Evolutionary conservation across 2,113 vertebrate species (phyloP).

Genomic region (Chloebia gouldiae): DNA sequence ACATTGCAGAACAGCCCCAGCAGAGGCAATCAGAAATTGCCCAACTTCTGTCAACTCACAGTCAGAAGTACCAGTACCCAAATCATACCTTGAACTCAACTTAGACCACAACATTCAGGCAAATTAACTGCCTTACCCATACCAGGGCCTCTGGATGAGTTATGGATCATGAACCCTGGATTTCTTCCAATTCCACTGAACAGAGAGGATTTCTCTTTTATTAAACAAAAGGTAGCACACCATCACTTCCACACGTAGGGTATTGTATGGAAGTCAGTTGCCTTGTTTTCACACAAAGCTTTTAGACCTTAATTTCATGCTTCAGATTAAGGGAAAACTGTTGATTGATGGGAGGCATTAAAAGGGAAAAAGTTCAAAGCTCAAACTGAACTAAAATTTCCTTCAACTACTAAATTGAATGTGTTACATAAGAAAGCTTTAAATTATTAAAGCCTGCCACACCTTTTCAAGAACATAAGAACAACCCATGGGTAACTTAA

Average conservation of each 20-base stretch:
- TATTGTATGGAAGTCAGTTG: not conserved
- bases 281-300: not conserved
- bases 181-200: fast-evolving
- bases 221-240: not conserved
- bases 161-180: not conserved
- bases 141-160: not conserved
- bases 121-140: not conserved
- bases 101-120: not conserved
- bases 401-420: not conserved
- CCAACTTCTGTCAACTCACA: not conserved
- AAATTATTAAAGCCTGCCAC: not conserved
- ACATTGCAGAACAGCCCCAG: not conserved
- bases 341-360: not conserved
- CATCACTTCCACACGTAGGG: not conserved
- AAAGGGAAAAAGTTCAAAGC: not conserved
- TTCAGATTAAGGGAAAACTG: not conserved
- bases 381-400: not conserved
- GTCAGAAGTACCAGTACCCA: not conserved
- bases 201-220: fast-evolving
- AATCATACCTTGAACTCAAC: not conserved
- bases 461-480: not conserved
- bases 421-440: not conserved
- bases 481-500: not conserved
- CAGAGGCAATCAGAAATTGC: not conserved
- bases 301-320: not conserved